Conservation (phyloP, 1,140 invertebrate species). For the Laodelphax striatellus region DNA sequence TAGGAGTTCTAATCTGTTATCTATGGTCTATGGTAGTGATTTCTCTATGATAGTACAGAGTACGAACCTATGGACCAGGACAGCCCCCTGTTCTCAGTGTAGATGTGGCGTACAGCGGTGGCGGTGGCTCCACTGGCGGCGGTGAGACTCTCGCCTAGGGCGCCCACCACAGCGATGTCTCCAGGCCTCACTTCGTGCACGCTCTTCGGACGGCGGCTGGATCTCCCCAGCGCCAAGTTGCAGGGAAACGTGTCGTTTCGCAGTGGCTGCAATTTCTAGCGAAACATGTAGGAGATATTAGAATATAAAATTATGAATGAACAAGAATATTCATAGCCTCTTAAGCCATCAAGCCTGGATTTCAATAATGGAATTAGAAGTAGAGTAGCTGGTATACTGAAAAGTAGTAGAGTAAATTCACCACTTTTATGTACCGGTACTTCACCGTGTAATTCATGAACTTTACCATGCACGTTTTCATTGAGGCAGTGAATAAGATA, state of each 20-base stretch:
- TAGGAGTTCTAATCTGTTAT: no score
- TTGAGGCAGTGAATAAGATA: no score
- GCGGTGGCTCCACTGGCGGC: constrained; percentile 43
- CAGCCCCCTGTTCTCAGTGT: constrained; percentile 33
- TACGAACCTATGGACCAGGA: constrained; percentile 30
- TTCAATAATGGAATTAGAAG: no score
- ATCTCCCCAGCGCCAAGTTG: constrained; percentile 3
- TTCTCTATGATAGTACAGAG: no score
- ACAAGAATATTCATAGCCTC: no score
- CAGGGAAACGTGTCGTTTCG: constrained; percentile 10
- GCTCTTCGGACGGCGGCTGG: constrained; percentile 28
- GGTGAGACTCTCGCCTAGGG: constrained; percentile 56
- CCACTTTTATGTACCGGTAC: no score
- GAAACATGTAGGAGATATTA: neutral
- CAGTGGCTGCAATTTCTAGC: constrained; percentile 4
- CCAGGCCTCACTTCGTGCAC: constrained; percentile 47
- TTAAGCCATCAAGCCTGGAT: no score
- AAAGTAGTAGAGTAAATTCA: no score
- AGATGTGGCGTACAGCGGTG: constrained; percentile 26
- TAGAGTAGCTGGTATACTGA: no score
- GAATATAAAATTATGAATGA: neutral
- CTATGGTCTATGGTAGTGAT: no score
- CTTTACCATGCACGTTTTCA: no score
- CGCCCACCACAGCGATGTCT: constrained; percentile 53
- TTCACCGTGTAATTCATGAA: no score